Base-by-base conservation (phyloP, 2,888 invertebrate species). In the Drosophila pullipes region DNA sequence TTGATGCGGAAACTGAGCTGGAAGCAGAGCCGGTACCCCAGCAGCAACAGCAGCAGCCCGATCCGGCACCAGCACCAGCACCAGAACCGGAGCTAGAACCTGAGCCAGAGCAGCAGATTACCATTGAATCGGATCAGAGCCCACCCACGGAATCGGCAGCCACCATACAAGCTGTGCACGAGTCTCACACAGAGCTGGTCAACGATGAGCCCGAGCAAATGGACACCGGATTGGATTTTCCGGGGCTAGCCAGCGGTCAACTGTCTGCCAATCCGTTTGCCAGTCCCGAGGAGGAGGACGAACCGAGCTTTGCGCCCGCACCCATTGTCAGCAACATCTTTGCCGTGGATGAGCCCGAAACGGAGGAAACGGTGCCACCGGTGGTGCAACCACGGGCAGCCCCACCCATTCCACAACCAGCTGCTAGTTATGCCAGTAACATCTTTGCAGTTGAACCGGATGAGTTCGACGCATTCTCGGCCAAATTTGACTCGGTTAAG, bases 391-490 rank as follows among this genome's bases (percentile, higher is more conserved):
- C 82, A 28, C 76, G 83, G 1, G 76, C 82, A 13, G 28, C 65
- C n/a, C 76, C 76, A 4, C 68, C 77, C 44, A 58, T 62, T 5
- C 39, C 61, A 9, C 44, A 58, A 11, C 58, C 76, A 9, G 85
- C 88, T 4, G 93, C 93, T 91, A 69, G 61, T 39, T 82, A 82
- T 59, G 78, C 73, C 25, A 83, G 87, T 44, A 92, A 93, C 47
- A 92, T 93, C n/a, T 93, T 93, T 54, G 90, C 92, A 3, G 80
- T 76, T 0, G 91, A 95, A 49, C 95, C 94, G 0, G 96, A 96
- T 81, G 96, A 95, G 33, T 98, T 98, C 83, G 98, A 98, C 92
- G 98, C 97, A 0, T 98, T 98, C 87, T 96, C 97, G 4, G 97
- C 97, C 2, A 97, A 98, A 92, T 98, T 98, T 89, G 98, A 98